These are phyloP conservation scores for Corythornis leucogaster DNA, from an alignment of 2,797 vertebrate genomes.

Conservation along the genomic window DNA sequence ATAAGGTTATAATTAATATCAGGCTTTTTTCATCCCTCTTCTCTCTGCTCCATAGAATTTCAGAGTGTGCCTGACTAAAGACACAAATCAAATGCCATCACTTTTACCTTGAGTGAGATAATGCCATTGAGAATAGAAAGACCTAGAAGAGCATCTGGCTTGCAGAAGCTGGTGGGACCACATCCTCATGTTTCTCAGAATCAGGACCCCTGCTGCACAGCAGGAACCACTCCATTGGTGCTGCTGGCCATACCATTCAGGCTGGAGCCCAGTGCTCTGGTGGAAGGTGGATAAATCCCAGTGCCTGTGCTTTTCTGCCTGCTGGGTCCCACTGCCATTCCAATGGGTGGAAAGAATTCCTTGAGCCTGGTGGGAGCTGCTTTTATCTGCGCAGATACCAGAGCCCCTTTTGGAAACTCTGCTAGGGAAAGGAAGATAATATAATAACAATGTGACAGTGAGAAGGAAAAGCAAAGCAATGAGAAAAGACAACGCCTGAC, in stretches of 20 bases:
- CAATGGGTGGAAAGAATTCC: constrained; percentile 21
- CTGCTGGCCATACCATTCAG: not conserved
- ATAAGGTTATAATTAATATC: constrained; percentile 26
- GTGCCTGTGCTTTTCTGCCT: not conserved
- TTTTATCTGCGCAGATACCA: not conserved
- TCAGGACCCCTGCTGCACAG: accelerated
- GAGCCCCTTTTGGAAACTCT: constrained; percentile 13
- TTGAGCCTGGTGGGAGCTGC: not conserved
- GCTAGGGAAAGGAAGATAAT: constrained; percentile 15
- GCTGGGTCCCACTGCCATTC: not conserved
- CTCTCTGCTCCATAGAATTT: not conserved
- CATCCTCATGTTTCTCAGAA: accelerated
- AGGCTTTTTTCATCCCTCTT: not conserved
- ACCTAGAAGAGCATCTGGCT: not conserved
- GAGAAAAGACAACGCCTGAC: not conserved
- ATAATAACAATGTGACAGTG: constrained; percentile 14
- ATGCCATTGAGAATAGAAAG: not conserved
- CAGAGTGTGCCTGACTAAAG: not conserved
- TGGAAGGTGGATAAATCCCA: not conserved
- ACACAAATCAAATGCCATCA: not conserved
- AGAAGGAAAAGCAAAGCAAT: constrained; percentile 22
- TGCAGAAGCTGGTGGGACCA: not conserved
- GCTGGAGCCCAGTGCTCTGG: not conserved
- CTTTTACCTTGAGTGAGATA: not conserved
- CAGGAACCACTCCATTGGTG: accelerated